Base-by-base conservation (phyloP, 2,113 vertebrate species). In the Suricata suricatta region DNA sequence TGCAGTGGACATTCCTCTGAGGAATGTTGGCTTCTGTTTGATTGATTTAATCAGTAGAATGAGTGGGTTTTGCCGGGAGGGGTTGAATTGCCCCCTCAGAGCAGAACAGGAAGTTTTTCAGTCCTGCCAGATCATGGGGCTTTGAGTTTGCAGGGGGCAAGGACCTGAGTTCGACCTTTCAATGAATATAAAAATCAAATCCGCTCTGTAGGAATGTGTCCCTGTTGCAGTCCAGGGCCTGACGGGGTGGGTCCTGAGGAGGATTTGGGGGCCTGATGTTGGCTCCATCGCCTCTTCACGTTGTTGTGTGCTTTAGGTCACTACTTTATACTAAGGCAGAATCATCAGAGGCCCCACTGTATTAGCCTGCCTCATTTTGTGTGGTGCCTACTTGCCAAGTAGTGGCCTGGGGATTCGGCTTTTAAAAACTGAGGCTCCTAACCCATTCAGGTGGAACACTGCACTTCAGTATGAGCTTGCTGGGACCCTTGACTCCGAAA, bases 21-120 rank as follows among this genome's bases (percentile, higher is more conserved):
- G 96, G 96, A 97, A 96, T 98, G 87, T 96, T 98, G 98, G 97
- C 97, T 93, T 97, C 91, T 81, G 44, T 84, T 92, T 44, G 54
- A 54, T 64, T 83, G 97, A 97, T 97, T 95, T 97, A 96, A 98
- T 98, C 97, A 93, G 96, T 52, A 38, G 90, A 97, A 88, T 0
- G n/a, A 96, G 97, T 96, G 85, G 96, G 94, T 80, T 97, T 96
- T 95, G 63, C 92, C 82, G 81, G 83, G 90, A 90, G 96, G 88
- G 93, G 57, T 80, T 92, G 50, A 21, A 71, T 80, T 95, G 94
- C 66, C 90, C 76, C 44, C 95, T 98, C 72, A 57, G 76, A 96
- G 71, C 71, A 96, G 95, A 97, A 97, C 85, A 96, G 90, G 92
- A 88, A 88, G 85, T 69, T 96, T 96, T 97, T 97, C 71, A 95